Evolutionary conservation across 53 echinoderm and acorn worm genomes (phyloP).

Genomic region (Echinarachnius parma): DNA sequence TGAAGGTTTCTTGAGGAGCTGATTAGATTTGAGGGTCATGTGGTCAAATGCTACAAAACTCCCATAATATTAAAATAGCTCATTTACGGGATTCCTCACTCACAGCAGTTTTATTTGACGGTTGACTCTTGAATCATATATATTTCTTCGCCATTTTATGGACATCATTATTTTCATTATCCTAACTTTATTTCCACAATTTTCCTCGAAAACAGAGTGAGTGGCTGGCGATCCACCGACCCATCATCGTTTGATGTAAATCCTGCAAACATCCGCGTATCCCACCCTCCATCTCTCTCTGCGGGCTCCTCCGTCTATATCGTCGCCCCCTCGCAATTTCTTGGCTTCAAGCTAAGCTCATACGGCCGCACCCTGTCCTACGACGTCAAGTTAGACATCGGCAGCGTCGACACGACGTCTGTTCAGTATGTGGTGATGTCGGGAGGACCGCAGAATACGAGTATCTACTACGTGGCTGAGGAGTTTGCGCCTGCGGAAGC

Average conservation of each 20-base stretch:
- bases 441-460: slow-evolving; percentile 56
- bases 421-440: slow-evolving; percentile 52
- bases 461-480: slow-evolving; percentile 45
- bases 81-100: too few species aligned
- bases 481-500: slow-evolving; percentile 44
- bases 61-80: too few species aligned
- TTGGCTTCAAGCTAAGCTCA: slow-evolving; percentile 62
- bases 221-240: slow-evolving; percentile 68
- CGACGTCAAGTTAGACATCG: slow-evolving; percentile 63
- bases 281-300: slow-evolving; percentile 55
- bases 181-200: too few species aligned
- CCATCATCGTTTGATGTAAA: slow-evolving; percentile 58
- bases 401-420: slow-evolving; percentile 29
- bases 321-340: slow-evolving; percentile 60
- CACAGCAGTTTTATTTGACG: too few species aligned
- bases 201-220: too few species aligned
- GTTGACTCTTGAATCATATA: too few species aligned
- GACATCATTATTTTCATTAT: too few species aligned
- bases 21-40: too few species aligned
- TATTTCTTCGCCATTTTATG: too few species aligned
- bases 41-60: too few species aligned
- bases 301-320: slow-evolving; percentile 66
- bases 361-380: slow-evolving; percentile 61
- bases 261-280: slow-evolving; percentile 55
- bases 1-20: too few species aligned